A percentile compares a stretch with the other conserved stretches of the same genome.
Conservation (phyloP, 2,888 invertebrate species). For the Drosophila melanosoma region DNA sequence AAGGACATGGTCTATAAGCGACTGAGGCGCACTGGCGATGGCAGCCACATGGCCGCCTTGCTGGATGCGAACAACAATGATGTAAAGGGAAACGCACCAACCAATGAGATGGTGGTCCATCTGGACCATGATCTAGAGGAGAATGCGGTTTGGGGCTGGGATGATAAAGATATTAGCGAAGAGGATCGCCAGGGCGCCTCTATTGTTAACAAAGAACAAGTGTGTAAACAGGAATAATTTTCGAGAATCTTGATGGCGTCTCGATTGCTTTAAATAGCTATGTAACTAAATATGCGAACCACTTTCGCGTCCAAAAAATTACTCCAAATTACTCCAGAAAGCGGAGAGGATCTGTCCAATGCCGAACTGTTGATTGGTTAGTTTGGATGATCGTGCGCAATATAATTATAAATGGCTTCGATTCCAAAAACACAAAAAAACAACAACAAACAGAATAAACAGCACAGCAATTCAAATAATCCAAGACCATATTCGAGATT, state of each 20-base stretch:
- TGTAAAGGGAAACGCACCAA: slow-evolving; percentile 56
- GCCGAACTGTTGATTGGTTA: slow-evolving; percentile 21
- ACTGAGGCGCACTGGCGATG: slow-evolving; percentile 90
- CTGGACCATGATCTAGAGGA: slow-evolving; percentile 84
- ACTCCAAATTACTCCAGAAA: slow-evolving; percentile 34
- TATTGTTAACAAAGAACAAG: slow-evolving; percentile 65
- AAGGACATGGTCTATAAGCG: slow-evolving; percentile 89
- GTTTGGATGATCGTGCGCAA: slow-evolving; percentile 42
- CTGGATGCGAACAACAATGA: slow-evolving; percentile 78
- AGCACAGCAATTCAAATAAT: slow-evolving; percentile 15
- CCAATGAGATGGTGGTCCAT: slow-evolving; percentile 76
- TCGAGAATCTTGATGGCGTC: slow-evolving; percentile 36
- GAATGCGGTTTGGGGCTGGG: slow-evolving; percentile 92
- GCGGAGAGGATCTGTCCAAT: slow-evolving; percentile 14
- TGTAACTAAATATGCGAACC: slow-evolving; percentile 37
- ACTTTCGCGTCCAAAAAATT: slow-evolving; percentile 37
- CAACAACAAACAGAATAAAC: slow-evolving; percentile 5
- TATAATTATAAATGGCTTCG: slow-evolving; percentile 64
- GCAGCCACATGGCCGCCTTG: slow-evolving; percentile 85
- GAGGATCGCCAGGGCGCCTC: slow-evolving; percentile 88
- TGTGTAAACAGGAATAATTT: slow-evolving; percentile 78
- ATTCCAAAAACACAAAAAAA: slow-evolving; percentile 63
- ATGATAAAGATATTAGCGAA: slow-evolving; percentile 90
- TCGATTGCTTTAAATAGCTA: slow-evolving; percentile 31
- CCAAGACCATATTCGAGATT: slow-evolving; percentile 64